These are phyloP conservation scores for Falco punctatus DNA, from an alignment of 2,113 vertebrate genomes.

Conservation along the genomic window DNA sequence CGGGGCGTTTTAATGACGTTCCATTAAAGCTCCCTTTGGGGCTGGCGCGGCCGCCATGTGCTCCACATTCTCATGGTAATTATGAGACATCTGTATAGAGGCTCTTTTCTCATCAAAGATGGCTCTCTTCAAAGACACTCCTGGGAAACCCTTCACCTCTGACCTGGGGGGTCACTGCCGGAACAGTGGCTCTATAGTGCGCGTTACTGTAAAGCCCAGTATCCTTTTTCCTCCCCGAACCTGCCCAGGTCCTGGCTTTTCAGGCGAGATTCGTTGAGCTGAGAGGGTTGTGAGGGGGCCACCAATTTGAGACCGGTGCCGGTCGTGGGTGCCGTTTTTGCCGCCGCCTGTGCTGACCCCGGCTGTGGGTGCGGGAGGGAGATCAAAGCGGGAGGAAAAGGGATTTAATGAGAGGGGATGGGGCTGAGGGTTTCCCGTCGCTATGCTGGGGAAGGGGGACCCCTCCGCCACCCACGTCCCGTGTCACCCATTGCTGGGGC, in stretches of 20 bases:
- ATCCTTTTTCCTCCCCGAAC: conserved; percentile 17
- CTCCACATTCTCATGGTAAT: conserved; percentile 65
- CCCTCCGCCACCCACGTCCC: too few species aligned
- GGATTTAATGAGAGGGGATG: neutral
- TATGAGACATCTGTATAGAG: conserved; percentile 46
- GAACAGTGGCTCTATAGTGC: conserved; percentile 33
- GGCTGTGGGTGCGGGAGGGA: neutral
- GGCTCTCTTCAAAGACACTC: conserved; percentile 53
- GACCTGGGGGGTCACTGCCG: conserved; percentile 34
- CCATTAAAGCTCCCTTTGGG: conserved; percentile 52
- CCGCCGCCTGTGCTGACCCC: neutral
- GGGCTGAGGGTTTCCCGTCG: neutral
- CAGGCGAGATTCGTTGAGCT: conserved; percentile 71
- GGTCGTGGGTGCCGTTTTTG: neutral
- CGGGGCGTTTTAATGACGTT: conserved; percentile 45
- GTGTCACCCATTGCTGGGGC: neutral
- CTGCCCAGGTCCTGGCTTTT: neutral
- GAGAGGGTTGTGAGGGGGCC: conserved; percentile 9
- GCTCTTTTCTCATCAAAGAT: conserved; percentile 46
- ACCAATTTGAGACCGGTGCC: neutral
- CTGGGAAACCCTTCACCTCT: conserved; percentile 65
- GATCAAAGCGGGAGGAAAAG: neutral
- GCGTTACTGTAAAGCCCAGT: conserved; percentile 5
- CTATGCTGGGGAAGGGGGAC: too few species aligned
- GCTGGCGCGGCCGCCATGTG: conserved; percentile 22